These are phyloP conservation scores for Diadema setosum DNA, from an alignment of 35 echinoderm and acorn worm species.

Conservation along the genomic window DNA sequence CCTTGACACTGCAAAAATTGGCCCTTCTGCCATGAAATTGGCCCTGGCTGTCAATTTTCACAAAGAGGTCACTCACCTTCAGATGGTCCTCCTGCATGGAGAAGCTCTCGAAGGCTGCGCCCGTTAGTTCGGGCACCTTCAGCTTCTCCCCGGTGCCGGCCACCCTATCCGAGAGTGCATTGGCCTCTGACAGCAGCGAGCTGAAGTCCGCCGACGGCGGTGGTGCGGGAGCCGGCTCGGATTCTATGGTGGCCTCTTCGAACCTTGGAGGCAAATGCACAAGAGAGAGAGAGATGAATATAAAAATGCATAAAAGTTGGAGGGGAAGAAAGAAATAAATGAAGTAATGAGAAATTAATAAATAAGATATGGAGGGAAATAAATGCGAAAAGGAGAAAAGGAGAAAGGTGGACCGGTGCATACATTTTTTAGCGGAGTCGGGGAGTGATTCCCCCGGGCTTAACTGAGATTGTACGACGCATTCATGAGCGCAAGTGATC, in stretches of 20 bases:
- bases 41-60: too few relatives aligned
- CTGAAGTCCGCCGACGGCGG: background rate
- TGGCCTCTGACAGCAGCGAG: background rate
- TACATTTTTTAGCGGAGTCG: background rate
- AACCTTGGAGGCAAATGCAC: background rate
- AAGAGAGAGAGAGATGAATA: background rate
- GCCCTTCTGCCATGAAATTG: too few relatives aligned
- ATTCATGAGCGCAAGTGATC: too few relatives aligned
- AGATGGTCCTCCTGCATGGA: constrained; percentile 86
- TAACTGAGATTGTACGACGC: too few relatives aligned
- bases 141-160: constrained; percentile 24
- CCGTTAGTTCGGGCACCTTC: constrained; percentile 64
- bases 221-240: background rate
- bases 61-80: constrained; percentile 70
- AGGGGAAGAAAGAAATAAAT: background rate
- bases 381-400: background rate
- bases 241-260: background rate
- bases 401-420: background rate
- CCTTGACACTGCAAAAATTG: too few relatives aligned
- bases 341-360: background rate
- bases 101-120: constrained; percentile 86
- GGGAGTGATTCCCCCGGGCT: background rate
- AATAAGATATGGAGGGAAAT: background rate
- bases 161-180: background rate
- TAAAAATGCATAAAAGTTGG: background rate